Evolutionary conservation across 2,797 vertebrate species (phyloP).

Genomic region (Tolypeutes matacus): DNA sequence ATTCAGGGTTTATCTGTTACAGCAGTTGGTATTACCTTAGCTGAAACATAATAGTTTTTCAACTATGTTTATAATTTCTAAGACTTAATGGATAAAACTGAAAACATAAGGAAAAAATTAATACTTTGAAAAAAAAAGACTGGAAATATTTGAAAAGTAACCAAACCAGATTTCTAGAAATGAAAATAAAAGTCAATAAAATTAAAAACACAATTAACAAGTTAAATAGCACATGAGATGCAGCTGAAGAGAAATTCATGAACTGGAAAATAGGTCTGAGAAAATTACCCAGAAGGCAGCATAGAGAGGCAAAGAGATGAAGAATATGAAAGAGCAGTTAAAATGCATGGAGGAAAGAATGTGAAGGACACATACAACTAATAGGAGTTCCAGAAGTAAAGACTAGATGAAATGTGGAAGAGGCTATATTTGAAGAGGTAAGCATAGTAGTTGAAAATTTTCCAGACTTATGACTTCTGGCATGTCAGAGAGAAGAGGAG

Average conservation of each 20-base stretch:
- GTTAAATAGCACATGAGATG: constrained; percentile 34
- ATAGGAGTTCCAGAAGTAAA: not conserved
- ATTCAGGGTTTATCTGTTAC: not conserved
- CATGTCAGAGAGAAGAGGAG: constrained; percentile 1
- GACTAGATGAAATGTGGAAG: not conserved
- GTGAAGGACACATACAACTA: not conserved
- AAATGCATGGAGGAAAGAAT: not conserved
- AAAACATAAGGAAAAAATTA: constrained; percentile 6
- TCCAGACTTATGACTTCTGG: constrained; percentile 39
- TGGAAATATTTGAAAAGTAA: constrained; percentile 46
- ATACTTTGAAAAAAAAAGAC: not conserved
- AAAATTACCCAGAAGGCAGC: not conserved
- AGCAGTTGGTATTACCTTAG: not conserved
- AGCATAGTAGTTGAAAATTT: not conserved
- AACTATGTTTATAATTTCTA: constrained; percentile 33
- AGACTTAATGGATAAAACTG: constrained; percentile 37
- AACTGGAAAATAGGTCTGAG: not conserved
- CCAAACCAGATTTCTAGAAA: constrained; percentile 35
- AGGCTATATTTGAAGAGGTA: constrained; percentile 19
- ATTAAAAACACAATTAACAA: constrained; percentile 37
- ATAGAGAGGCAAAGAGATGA: not conserved
- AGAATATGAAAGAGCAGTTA: not conserved
- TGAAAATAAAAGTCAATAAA: not conserved
- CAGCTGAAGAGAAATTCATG: not conserved
- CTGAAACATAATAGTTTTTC: constrained; percentile 53